A percentile compares a stretch with the other conserved stretches of the same genome.
These are phyloP conservation scores for Brachypteracias leptosomus DNA, from an alignment of 2,113 vertebrate species.

Conservation along the genomic window DNA sequence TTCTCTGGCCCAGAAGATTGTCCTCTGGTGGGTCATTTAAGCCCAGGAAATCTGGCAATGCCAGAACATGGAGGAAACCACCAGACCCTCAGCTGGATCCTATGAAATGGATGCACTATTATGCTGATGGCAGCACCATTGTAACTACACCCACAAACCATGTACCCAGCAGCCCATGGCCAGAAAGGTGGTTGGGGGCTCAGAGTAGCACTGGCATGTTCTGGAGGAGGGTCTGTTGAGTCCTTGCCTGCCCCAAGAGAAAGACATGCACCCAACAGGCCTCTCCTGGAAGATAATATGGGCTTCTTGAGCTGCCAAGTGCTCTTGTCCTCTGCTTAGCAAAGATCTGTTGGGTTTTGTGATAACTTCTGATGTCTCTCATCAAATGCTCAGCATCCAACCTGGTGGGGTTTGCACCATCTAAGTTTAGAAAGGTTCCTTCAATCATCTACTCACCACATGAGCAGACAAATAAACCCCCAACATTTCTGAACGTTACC, in stretches of 20 bases:
- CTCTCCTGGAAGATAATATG: neutral
- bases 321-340: neutral
- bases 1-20: neutral
- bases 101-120: rapidly evolving
- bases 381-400: neutral
- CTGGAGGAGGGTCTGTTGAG: neutral
- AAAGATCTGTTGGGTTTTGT: neutral
- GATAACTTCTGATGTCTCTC: neutral
- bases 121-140: neutral
- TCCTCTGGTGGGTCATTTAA: neutral
- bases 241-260: neutral
- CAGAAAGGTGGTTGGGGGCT: neutral
- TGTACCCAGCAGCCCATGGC: neutral
- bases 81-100: neutral
- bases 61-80: neutral
- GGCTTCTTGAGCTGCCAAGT: neutral
- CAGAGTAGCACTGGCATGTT: neutral
- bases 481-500: neutral
- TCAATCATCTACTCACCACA: neutral
- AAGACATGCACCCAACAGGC: neutral
- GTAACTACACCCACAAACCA: neutral
- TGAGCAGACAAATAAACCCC: neutral
- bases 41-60: neutral
- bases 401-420: neutral
- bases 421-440: neutral